Base-by-base conservation (phyloP, 2,797 vertebrate species). In the Cyprinella venusta region DNA sequence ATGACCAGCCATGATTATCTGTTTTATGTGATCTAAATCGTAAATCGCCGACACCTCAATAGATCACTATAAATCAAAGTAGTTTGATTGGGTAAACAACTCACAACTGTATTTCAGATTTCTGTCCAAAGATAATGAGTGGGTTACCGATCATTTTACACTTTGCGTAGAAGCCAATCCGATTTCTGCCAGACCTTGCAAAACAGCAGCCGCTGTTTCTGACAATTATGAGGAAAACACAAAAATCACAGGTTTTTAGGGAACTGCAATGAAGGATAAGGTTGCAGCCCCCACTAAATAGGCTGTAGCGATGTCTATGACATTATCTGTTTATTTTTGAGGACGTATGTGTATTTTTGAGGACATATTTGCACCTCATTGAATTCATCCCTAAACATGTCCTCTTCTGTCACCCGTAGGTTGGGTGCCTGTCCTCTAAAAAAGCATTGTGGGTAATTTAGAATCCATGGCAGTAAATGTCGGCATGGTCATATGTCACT, bases 401-500 rank as follows among this genome's bases (percentile, higher is more conserved):
- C 56, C 70, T 81, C 54, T 76, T 65, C 69, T 81, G 50, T 72
- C 86, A 79, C 2, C 30, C 19, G 9, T 79, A 69, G 81, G 67
- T 59, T 24, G 4, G 54, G 59, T 56, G 15, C 40, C 30, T 74
- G 40, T 40, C 36, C 63, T 79, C 61, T 61, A 71, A 54, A 74
- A 75, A 84, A 76, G 88, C 74, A 81, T 33, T 61, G n/a, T 10
- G 30, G 59, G 67, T 80, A 77, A 80, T 84, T 88, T 85, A 61
- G 63, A 65, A 48, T 33, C 8, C 45, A 12, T 52, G 75, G 84
- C 63, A 84, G 76, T 82, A 89, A 88, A 87, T 80, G 81, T 85
- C 67, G 19, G 67, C 45, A 50, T 13, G 10, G 70, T 83, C 79
- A 82, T 87, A 75, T 82, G 84, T 84, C 71, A 71, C 30, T 5